phyloP scores from a whole-genome alignment of 1,140 invertebrate genomes.

The Drosophila oshimai region DNA sequence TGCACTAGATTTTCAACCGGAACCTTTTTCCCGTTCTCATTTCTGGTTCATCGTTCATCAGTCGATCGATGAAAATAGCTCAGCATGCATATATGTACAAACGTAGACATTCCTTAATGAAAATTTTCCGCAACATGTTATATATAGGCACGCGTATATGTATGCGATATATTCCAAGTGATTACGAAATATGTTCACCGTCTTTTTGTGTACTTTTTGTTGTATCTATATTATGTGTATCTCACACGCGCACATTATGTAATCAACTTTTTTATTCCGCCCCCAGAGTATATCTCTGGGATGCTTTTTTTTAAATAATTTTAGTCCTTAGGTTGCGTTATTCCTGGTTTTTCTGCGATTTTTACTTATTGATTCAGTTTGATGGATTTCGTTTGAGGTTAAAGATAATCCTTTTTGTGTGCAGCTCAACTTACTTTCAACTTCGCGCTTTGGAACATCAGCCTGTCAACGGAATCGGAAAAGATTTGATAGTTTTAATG shows the following conservation, averaged over 20 bases:
- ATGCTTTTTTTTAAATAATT: background rate
- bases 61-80: conserved; percentile 21
- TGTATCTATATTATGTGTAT: conserved; percentile 31
- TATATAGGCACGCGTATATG: conserved; percentile 24
- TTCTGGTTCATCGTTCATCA: conserved; percentile 14
- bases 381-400: conserved; percentile 63
- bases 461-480: conserved; percentile 64
- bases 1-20: conserved; percentile 25
- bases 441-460: conserved; percentile 82
- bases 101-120: conserved; percentile 40
- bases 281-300: too few species aligned
- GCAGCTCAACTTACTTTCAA: conserved; percentile 81
- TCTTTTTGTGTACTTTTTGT: conserved; percentile 22
- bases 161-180: conserved; percentile 42
- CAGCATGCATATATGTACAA: conserved; percentile 22
- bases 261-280: conserved; percentile 63
- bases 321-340: conserved; percentile 4
- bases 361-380: conserved; percentile 4
- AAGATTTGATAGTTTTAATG: conserved; percentile 44
- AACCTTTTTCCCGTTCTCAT: background rate
- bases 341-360: background rate
- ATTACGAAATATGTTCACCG: conserved; percentile 69
- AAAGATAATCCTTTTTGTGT: conserved; percentile 64
- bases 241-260: conserved; percentile 75
- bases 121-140: conserved; percentile 43